Evolutionary conservation across 2,113 vertebrate genomes (phyloP), one percentile per base, ranked within the genome.

Genomic region (Thalassarche chlororhynchos): DNA sequence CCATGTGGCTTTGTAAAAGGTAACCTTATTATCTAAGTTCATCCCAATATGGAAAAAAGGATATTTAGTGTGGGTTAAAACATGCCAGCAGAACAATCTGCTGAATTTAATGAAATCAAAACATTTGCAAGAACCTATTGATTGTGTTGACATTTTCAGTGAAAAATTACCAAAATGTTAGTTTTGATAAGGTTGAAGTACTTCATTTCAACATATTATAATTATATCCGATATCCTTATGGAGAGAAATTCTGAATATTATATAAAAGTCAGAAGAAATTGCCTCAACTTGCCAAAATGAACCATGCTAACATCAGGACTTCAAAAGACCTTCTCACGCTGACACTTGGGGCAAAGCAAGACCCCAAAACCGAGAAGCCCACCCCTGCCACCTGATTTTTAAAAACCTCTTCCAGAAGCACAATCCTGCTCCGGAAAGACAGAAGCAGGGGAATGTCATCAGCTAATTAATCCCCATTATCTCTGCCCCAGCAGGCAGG

Each of bases 91-190:
- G 95, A 95, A 97, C 96, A 97, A 97, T 94, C 97, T 92, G 95
- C 79, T 66, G 85, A 66, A 77, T 91, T 92, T 93, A 97, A 97
- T 95, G 94, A 94, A 97, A 94, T 92, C 82, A 95, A 96, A 97
- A 97, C 94, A 90, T 97, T 92, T 90, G 90, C 95, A 77, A 94
- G 92, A 95, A 93, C 96, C 94, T 96, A 97, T 97, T 96, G 97
- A 97, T 97, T 97, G 94, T 96, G 97, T 97, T 97, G 97, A 97
- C 96, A 97, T 97, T 97, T 97, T 42, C 96, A 88, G 88, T 2
- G 36, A 80, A 90, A 94, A 97, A 97, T 96, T 95, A 97, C 93
- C 96, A 95, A 97, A 97, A 93, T 97, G 96, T 88, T 95, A 90
- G 62, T 95, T 97, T 96, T 97, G 86, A 97, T 96, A 95, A 97